Conservation (phyloP, 2,113 vertebrate genomes). For the Mustela lutreola region DNA sequence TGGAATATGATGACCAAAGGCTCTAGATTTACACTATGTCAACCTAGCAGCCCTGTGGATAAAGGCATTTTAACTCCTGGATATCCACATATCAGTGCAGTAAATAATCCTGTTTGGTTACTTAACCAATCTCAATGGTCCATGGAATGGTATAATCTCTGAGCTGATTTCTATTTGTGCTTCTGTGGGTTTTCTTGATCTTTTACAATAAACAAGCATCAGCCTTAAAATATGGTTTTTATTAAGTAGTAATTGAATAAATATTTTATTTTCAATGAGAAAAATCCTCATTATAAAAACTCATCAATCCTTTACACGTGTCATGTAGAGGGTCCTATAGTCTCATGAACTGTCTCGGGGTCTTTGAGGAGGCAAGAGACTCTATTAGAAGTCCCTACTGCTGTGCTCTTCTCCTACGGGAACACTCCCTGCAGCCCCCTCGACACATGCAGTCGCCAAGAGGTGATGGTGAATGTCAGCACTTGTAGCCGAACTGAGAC, state of each 20-base stretch:
- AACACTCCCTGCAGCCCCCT: background rate
- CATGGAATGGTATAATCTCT: background rate
- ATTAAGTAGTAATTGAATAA: background rate
- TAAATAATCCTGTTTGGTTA: background rate
- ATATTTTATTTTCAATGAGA: background rate
- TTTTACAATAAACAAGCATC: background rate
- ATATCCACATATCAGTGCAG: background rate
- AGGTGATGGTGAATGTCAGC: background rate
- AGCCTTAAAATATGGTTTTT: conserved; percentile 26
- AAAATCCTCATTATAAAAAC: background rate
- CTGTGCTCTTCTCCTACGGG: background rate
- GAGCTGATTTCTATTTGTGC: background rate
- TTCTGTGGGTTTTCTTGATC: background rate
- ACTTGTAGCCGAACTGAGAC: background rate
- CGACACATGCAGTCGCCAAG: background rate
- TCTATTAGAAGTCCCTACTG: background rate
- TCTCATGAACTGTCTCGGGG: background rate
- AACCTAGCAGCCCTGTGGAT: background rate
- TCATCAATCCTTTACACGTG: background rate
- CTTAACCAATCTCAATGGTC: background rate
- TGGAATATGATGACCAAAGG: background rate
- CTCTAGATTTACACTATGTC: background rate
- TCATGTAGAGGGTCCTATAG: background rate
- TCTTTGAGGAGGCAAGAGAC: background rate
- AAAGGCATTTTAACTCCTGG: background rate